Base-by-base conservation (phyloP, 2,888 invertebrate genomes). In the Eurois occulta region DNA sequence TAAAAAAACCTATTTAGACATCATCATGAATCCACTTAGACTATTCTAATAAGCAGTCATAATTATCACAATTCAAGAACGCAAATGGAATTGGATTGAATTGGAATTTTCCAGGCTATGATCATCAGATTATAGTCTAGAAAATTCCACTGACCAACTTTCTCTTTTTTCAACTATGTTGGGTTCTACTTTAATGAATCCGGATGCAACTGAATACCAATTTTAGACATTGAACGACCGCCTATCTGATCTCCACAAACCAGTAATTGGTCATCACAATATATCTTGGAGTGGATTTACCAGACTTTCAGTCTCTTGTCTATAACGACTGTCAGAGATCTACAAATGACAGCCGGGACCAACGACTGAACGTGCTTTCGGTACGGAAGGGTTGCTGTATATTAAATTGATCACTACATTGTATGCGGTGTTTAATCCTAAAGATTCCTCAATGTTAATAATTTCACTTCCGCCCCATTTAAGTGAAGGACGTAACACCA, bases 401-500 rank as follows among this genome's bases (percentile, higher is more conserved):
- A 13, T 55, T 55, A 11, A 55, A n/a, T 55, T n/a, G n/a, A 11
- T n/a, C n/a, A n/a, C n/a, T 55, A n/a, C 55, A n/a, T n/a, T 0
- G n/a, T 52, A 24, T 24, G 2, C 52, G 2, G 24, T 52, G 11
- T 24, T 10, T 10, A 11, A 11, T 5, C 10, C 24, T 52, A 1
- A 24, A 24, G 24, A 55, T 18, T 18, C 18, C 32, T 58, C 58
- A 32, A 58, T 32, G 18, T 18, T 28, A 60, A 32, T 8, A 58
- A 58, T 60, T 28, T 32, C 60, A 4, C 18, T 60, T 60, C 28
- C 18, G 11, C 38, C 41, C n/a, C 24, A 65, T 65, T 65, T 65
- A 55, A 16, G 21, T 46, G 43, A 60, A 80, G 6, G 64, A 71
- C 28, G 6, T 18, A 66, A 86, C 18, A 83, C 32, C 83, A 83